phyloP scores from a whole-genome alignment of 2,113 vertebrate species.

The Passer montanus region DNA sequence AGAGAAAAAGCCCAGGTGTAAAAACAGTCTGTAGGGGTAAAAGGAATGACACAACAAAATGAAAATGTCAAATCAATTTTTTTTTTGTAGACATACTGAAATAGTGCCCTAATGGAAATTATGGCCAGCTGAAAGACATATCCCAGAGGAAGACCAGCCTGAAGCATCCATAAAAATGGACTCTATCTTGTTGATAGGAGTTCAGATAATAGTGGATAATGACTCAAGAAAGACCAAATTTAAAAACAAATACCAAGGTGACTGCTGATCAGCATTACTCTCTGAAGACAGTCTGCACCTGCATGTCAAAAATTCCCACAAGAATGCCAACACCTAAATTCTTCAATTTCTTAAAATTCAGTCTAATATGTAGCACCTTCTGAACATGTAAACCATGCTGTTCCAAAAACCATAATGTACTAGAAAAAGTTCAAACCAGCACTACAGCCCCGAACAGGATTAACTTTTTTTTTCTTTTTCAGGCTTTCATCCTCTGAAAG shows the following conservation, averaged over 20 bases:
- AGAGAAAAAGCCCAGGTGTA: neutral
- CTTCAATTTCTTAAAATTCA: neutral
- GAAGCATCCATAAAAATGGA: neutral
- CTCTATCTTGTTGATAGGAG: neutral
- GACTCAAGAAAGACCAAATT: neutral
- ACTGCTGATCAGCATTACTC: neutral
- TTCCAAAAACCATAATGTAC: neutral
- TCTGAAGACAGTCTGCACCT: neutral
- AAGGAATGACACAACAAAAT: neutral
- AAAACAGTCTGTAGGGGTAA: neutral
- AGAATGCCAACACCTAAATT: neutral
- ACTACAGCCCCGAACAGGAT: neutral
- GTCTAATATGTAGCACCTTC: neutral
- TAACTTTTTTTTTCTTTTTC: neutral
- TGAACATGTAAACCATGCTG: neutral
- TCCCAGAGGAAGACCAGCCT: neutral
- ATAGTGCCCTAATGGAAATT: neutral
- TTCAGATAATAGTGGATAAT: neutral
- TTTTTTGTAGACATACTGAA: neutral
- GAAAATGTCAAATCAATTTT: neutral
- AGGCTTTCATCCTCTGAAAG: neutral
- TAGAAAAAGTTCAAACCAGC: neutral
- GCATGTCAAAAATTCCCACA: neutral
- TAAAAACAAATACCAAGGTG: neutral
- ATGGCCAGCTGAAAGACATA: neutral